These are phyloP conservation scores for Scaeva pyrastri DNA, from an alignment of 2,888 invertebrate species.

Conservation along the genomic window DNA sequence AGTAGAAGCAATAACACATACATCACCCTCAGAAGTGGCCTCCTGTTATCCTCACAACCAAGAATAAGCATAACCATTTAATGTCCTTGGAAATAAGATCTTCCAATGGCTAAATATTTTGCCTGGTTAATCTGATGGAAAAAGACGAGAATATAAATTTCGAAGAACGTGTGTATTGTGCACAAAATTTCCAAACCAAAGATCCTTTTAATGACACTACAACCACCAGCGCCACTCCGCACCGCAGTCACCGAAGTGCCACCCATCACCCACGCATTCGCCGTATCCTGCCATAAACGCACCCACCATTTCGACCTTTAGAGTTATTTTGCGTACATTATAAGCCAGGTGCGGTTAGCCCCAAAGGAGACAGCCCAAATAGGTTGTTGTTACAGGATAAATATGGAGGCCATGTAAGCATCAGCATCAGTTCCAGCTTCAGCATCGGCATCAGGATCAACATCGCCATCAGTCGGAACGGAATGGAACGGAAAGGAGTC, in stretches of 20 bases:
- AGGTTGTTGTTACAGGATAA: conserved; percentile 15
- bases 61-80: too few relatives aligned
- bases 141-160: conserved; percentile 12
- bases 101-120: conserved; percentile 16
- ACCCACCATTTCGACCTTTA: neutral
- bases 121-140: neutral
- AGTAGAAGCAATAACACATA: neutral
- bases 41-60: too few relatives aligned
- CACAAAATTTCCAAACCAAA: conserved; percentile 31
- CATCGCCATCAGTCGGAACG: neutral
- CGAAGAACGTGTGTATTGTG: conserved; percentile 12
- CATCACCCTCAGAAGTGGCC: neutral
- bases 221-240: neutral
- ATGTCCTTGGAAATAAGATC: conserved; percentile 18
- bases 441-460: too few relatives aligned
- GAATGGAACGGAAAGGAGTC: neutral
- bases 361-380: conserved; percentile 17
- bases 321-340: conserved; percentile 2
- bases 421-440: too few relatives aligned
- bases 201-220: conserved; percentile 26
- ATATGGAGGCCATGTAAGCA: conserved; percentile 9
- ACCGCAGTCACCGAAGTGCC: too few relatives aligned
- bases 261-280: neutral
- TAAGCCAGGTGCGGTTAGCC: conserved; percentile 17
- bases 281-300: too few relatives aligned